Conservation (phyloP, 2,113 vertebrate species). For the Apaloderma vittatum region DNA sequence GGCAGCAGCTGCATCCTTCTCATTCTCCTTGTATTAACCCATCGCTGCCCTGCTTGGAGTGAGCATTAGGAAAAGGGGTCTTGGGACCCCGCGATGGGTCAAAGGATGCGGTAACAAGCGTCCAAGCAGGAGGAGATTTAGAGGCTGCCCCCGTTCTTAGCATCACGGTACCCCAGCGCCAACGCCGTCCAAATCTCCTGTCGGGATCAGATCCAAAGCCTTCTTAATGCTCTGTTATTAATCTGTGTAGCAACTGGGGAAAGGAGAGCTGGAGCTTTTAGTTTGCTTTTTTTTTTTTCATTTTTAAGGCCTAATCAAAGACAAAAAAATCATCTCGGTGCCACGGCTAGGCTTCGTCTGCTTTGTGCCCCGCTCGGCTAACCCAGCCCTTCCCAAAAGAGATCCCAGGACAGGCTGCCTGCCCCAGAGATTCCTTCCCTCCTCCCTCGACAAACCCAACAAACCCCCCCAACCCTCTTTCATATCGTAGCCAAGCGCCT, state of each 20-base stretch:
- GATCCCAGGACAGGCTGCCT: neutral
- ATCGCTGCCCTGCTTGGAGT: neutral
- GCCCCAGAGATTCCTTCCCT: neutral
- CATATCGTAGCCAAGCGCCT: neutral
- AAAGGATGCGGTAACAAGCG: neutral
- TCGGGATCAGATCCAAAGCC: conserved; percentile 56
- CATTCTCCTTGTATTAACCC: neutral
- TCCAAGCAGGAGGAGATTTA: neutral
- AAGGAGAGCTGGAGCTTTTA: neutral
- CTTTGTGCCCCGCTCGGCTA: neutral
- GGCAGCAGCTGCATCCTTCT: neutral
- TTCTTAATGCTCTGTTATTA: conserved; percentile 46
- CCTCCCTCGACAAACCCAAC: neutral
- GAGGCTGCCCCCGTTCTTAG: neutral
- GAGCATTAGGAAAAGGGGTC: neutral
- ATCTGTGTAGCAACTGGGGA: neutral
- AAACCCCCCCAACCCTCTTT: neutral
- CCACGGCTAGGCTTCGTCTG: neutral
- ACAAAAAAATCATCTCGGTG: neutral
- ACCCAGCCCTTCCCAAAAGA: neutral
- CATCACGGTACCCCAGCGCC: neutral
- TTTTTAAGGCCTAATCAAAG: neutral
- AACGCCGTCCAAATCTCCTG: neutral
- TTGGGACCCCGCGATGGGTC: neutral
- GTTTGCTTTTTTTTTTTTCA: neutral